These are phyloP conservation scores for Chaenogobius annularis DNA, from an alignment of 2,113 vertebrate species.

Conservation along the genomic window DNA sequence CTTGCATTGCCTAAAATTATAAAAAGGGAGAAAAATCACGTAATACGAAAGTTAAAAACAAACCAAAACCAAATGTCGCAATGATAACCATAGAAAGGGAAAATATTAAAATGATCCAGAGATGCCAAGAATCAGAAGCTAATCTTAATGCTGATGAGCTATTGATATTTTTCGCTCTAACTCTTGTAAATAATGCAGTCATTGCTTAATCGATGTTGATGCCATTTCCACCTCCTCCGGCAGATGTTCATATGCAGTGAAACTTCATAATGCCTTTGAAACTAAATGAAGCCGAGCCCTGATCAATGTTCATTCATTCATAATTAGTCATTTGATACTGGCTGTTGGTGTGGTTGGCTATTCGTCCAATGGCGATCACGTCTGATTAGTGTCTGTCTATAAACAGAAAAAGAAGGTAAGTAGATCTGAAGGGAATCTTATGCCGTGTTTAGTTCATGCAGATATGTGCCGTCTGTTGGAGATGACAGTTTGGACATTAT, in stretches of 20 bases:
- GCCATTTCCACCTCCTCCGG: conserved; percentile 27
- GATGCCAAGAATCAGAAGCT: no score
- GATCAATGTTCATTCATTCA: conserved; percentile 46
- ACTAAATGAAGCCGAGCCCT: conserved; percentile 41
- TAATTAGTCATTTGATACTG: conserved; percentile 31
- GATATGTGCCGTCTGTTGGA: neutral
- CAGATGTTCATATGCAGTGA: conserved; percentile 35
- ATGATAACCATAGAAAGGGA: no score
- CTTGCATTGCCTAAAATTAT: no score
- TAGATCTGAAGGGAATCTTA: conserved; percentile 3
- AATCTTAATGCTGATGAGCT: conserved; percentile 2
- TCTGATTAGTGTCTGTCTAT: conserved; percentile 13
- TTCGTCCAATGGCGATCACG: conserved; percentile 12
- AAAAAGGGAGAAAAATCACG: no score
- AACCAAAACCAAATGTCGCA: no score
- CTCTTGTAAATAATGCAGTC: conserved; percentile 20
- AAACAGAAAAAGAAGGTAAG: conserved; percentile 21
- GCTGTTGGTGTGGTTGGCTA: conserved; percentile 17
- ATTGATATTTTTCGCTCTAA: conserved; percentile 35
- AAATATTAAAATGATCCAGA: no score
- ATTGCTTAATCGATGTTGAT: conserved; percentile 30
- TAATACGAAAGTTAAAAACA: no score
- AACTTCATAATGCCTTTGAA: conserved; percentile 44
- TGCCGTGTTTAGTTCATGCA: neutral
- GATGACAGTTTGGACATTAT: neutral